phyloP scores from a whole-genome alignment of 2,113 vertebrate genomes.

The Etia nguti region DNA sequence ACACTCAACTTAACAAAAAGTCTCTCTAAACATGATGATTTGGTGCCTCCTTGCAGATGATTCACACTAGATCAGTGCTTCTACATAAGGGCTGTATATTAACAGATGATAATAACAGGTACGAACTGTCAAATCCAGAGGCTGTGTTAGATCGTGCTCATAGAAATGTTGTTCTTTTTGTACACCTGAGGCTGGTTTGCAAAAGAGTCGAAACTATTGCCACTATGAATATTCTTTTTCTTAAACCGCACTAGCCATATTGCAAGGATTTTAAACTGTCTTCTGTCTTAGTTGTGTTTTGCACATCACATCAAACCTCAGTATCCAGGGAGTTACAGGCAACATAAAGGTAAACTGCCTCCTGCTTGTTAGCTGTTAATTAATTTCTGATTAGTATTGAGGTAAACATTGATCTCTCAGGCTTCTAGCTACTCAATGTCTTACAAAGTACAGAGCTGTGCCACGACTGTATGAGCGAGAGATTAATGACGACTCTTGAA shows the following conservation, averaged over 20 bases:
- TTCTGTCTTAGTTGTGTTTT: neutral
- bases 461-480: neutral
- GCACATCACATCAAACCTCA: neutral
- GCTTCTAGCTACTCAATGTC: neutral
- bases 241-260: neutral
- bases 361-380: neutral
- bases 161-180: neutral
- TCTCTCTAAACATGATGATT: neutral
- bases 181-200: neutral
- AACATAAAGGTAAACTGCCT: neutral
- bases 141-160: neutral
- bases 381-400: neutral
- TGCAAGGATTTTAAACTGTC: neutral
- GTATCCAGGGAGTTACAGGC: neutral
- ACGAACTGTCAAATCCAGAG: neutral
- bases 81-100: slow-evolving; percentile 42
- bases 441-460: neutral
- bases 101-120: neutral
- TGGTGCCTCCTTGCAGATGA: slow-evolving; percentile 48
- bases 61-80: slow-evolving; percentile 12
- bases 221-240: neutral
- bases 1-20: neutral
- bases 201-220: neutral
- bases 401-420: neutral
- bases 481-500: neutral